Base-by-base conservation (phyloP, 2,888 invertebrate species). In the Merodon equestris region DNA sequence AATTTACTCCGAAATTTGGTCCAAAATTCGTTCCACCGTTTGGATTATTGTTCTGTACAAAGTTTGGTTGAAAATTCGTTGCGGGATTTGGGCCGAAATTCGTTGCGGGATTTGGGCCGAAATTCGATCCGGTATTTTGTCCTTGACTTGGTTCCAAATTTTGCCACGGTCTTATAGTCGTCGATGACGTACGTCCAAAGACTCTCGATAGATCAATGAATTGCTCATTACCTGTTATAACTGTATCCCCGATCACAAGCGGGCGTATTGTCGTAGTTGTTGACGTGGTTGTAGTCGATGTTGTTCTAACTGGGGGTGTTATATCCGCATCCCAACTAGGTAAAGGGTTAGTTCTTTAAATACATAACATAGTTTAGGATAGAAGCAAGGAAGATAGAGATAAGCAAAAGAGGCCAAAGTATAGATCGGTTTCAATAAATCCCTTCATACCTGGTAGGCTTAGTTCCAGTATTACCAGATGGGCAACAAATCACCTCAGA, bases 401-500 rank as follows among this genome's bases (percentile, higher is more conserved):
- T 54, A 27, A 27, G 54, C 54, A 47, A 71, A 7, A 7, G 7
- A 7, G 7, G 71, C 40, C 14, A 19, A n/a, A 1, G 9, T n/a
- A n/a, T n/a, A 10, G 13, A 36, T 1, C 13, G 27, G 38, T 17
- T 10, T 5, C 1, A 40, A 40, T 19, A 5, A 7, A 38, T 36
- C 14, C 1, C 12, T 10, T 0, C 0, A 38, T n/a, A 68, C 67
- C 45, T 50, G 9, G 0, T n/a, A 10, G 57, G 14, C 4, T 2
- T 15, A 9, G 2, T 4, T n/a, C 34, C 9, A 7, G 50, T 42
- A 15, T 15, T 9, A 13, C 2, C 9, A 10, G 50, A 4, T 13
- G 86, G 86, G 74, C 87, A 87, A 68, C 87, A 87, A 7, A 87
- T 82, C 5, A 87, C 82, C 76, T 86, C 86, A 19, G 84, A 84